Conservation (phyloP, 2,113 vertebrate species). For the Hippoglossus stenolepis region DNA sequence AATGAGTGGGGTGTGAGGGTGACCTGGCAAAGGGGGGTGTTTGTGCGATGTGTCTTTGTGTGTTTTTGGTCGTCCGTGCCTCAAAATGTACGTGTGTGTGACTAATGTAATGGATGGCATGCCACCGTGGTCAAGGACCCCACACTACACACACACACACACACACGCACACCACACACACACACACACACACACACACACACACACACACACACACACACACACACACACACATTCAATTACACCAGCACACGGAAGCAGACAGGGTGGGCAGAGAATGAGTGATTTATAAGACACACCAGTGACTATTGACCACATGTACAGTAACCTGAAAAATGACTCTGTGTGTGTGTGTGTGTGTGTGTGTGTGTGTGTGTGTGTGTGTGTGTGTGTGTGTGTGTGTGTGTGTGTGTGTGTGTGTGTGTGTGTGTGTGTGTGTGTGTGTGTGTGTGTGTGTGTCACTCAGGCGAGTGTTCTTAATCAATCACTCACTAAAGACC, state of each 20-base stretch:
- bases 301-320: slow-evolving; percentile 72
- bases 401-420: slow-evolving; percentile 41
- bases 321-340: slow-evolving; percentile 59
- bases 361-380: slow-evolving; percentile 37
- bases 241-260: background rate
- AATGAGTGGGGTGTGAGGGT: slow-evolving; percentile 34
- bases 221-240: slow-evolving; percentile 18
- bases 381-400: slow-evolving; percentile 38
- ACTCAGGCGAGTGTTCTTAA: slow-evolving; percentile 56
- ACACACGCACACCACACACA: slow-evolving; percentile 11
- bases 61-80: slow-evolving; percentile 27
- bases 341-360: slow-evolving; percentile 32
- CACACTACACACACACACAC: background rate
- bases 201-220: background rate
- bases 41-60: slow-evolving; percentile 24
- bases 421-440: slow-evolving; percentile 37
- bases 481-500: slow-evolving; percentile 73
- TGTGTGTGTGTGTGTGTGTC: slow-evolving; percentile 41
- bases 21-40: slow-evolving; percentile 14
- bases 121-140: slow-evolving; percentile 60
- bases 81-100: slow-evolving; percentile 48
- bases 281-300: slow-evolving; percentile 65
- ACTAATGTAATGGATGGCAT: slow-evolving; percentile 67
- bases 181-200: background rate
- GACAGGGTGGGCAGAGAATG: slow-evolving; percentile 36